Base-by-base conservation (phyloP, 1,140 invertebrate species). In the Hyles euphorbiae region DNA sequence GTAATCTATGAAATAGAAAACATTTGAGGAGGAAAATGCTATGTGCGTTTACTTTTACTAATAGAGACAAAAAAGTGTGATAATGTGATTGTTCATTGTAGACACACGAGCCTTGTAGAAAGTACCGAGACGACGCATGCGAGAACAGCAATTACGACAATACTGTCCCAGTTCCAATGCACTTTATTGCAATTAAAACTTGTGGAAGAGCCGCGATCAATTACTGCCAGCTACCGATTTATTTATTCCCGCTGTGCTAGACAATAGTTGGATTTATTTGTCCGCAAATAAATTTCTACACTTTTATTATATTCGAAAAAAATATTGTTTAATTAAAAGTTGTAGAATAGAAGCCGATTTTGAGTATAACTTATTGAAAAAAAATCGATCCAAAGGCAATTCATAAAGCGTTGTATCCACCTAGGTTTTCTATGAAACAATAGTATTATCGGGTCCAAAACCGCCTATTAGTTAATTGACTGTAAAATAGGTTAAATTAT, bases 51-150 rank as follows among this genome's bases (percentile, higher is more conserved):
- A 82, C 80, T 77, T 72, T 81, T 80, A 77, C 70, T 79, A 65
- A 72, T 75, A 71, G 70, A 76, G 56, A 79, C 72, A 83, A 83
- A 74, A 48, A 78, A 77, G 63, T 74, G 70, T 73, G 76, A 76
- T 71, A 72, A 77, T 72, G 74, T 68, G 69, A 83, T 81, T 86
- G 78, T 84, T 77, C 72, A 78, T 76, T 78, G 77, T 81, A 72
- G 60, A 74, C 58, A 62, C 67, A 60, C 67, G 67, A 56, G 56
- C 64, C 63, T 72, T 53, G 69, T 83, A 82, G 81, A 82, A 82
- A 84, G 79, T 79, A 78, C 67, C 34, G 8, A 54, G 53, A 40
- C 11, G 63, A 61, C 67, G 74, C 67, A 67, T 75, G 73, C 73
- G 77, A 85, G 75, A 83, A 76, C 72, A 65, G 56, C 70, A 73